A percentile compares a stretch with the other conserved stretches of the same genome.
Evolutionary conservation across 2,797 vertebrate genomes (phyloP).

Genomic region (Mallotus villosus): DNA sequence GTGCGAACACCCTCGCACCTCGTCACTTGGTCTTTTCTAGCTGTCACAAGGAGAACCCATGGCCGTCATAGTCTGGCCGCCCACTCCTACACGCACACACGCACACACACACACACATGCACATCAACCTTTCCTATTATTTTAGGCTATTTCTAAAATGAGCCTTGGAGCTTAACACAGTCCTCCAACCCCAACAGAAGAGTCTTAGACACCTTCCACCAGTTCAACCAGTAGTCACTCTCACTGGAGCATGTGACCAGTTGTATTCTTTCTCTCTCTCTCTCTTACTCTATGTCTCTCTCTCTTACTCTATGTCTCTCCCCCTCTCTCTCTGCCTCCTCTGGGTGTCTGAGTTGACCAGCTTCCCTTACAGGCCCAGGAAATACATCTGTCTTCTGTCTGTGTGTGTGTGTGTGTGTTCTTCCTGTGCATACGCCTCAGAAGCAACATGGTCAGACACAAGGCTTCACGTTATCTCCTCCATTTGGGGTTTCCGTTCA

Average conservation of each 20-base stretch:
- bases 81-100: conserved; percentile 2
- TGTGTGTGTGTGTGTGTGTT: not conserved
- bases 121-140: not conserved
- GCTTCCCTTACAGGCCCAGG: not conserved
- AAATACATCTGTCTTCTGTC: not conserved
- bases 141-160: not conserved
- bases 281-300: not conserved
- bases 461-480: not conserved
- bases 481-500: not conserved
- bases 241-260: not conserved
- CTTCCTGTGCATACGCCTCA: not conserved
- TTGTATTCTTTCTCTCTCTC: too few relatives aligned
- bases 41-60: conserved; percentile 9
- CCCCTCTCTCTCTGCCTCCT: not conserved
- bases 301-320: not conserved
- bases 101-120: conserved; percentile 9
- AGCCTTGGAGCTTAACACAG: not conserved
- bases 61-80: not conserved
- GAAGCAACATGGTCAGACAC: not conserved
- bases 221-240: not conserved
- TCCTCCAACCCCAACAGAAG: not conserved
- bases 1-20: conserved; percentile 31
- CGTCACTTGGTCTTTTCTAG: conserved; percentile 19
- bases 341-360: not conserved
- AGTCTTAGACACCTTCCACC: not conserved